Evolutionary conservation across 2,113 vertebrate genomes (phyloP), one percentile per base, ranked within the genome.

Genomic region (Madoqua kirkii): DNA sequence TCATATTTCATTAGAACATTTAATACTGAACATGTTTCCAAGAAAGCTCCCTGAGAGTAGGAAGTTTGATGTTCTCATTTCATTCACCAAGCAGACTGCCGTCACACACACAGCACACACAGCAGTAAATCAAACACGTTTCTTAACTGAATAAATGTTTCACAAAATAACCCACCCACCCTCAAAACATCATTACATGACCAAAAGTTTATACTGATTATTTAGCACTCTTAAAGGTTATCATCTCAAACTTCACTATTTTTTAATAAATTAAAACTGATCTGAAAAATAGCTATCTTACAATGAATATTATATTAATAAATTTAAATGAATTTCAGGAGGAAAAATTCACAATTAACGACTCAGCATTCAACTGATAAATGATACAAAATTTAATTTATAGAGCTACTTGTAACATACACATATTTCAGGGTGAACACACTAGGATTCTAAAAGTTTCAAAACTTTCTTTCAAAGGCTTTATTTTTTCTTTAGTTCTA

Each of bases 61-160:
- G 79, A 89, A 48, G 27, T 59, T 1, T 96, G 50, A 86, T 43
- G 9, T 67, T 87, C 48, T 95, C 85, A 59, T 52, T 87, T 87
- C 25, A 79, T 55, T 87, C 62, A 76, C 45, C 14, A 54, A 78
- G n/a, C 27, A 90, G 7, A 74, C 16, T 54, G 5, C 4, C 23
- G 17, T 79, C 81, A 96, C 23, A 91, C 7, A 59, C 81, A 96
- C 29, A 78, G 17, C 17, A 36, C 79, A 96, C 29, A 91, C 3
- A 59, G 55, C 36, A 82, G 29, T 85, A 93, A 55, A 27, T 83
- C 50, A 82, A 82, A 92, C 14, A 60, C 1, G 48, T 62, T 67
- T 89, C 11, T 71, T 93, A 91, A 92, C 11, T 94, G 40, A 95
- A 82, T 55, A 71, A 78, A 86, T 74, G 25, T 78, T 91, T 94